Conservation (phyloP, 2,888 invertebrate genomes). For the Thalpophila matura region DNA sequence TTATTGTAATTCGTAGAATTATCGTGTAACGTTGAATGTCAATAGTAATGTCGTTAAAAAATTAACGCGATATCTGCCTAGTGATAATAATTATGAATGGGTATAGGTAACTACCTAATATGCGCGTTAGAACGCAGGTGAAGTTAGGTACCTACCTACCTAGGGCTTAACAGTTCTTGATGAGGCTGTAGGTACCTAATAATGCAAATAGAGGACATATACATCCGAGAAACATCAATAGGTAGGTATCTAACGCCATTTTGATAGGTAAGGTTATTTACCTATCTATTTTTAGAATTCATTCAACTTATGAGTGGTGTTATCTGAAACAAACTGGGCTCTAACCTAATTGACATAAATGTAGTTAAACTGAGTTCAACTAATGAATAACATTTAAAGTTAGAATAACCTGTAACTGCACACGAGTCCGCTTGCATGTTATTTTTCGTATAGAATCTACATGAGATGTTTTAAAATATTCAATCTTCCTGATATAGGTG, state of each 20-base stretch:
- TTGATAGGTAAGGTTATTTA: slow-evolving; percentile 50
- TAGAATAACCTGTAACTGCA: slow-evolving; percentile 20
- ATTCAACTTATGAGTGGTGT: slow-evolving; percentile 60
- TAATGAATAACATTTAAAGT: slow-evolving; percentile 42
- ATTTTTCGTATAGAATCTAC: neutral
- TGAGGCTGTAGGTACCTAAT: slow-evolving; percentile 42
- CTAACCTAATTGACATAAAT: slow-evolving; percentile 60
- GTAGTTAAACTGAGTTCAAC: slow-evolving; percentile 50
- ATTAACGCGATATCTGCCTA: no score
- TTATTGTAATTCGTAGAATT: no score
- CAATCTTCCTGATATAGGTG: neutral
- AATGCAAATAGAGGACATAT: slow-evolving; percentile 39
- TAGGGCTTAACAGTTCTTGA: slow-evolving; percentile 24
- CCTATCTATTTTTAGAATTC: slow-evolving; percentile 62
- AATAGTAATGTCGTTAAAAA: no score
- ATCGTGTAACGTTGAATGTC: no score
- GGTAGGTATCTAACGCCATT: slow-evolving; percentile 31
- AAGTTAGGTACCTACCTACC: neutral
- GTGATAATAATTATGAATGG: no score
- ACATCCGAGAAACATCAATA: slow-evolving; percentile 34
- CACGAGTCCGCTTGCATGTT: slow-evolving; percentile 8
- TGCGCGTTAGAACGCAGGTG: no score
- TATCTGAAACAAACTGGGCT: slow-evolving; percentile 59
- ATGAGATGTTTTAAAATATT: neutral
- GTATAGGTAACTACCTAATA: no score